A percentile compares a stretch with the other conserved stretches of the same genome.
phyloP scores from a whole-genome alignment of 2,113 vertebrate genomes.

The Lasiurus borealis region DNA sequence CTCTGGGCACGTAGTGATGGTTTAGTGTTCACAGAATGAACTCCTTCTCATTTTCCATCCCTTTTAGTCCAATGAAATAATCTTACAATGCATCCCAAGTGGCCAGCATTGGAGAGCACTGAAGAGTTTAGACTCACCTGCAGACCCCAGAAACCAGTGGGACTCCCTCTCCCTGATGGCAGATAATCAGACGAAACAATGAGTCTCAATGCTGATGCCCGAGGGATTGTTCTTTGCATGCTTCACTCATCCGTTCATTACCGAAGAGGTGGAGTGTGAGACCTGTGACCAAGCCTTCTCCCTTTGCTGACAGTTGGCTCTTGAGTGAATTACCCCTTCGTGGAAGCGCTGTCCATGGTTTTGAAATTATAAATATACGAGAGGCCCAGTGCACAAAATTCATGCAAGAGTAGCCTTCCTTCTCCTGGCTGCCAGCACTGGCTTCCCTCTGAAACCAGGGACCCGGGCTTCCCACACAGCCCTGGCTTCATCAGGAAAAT shows the following conservation, averaged over 20 bases:
- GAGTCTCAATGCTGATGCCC: not conserved
- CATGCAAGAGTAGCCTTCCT: too few relatives aligned
- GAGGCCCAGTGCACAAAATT: too few relatives aligned
- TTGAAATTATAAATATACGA: not conserved
- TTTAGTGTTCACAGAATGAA: not conserved
- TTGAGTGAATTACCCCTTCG: not conserved
- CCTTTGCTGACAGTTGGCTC: not conserved
- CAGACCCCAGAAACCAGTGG: not conserved
- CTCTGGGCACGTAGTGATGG: not conserved
- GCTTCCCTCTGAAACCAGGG: too few relatives aligned
- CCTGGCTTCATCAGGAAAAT: too few relatives aligned
- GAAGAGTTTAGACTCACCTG: not conserved
- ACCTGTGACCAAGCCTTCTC: not conserved
- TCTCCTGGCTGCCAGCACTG: too few relatives aligned
- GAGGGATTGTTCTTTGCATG: not conserved
- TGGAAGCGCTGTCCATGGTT: not conserved
- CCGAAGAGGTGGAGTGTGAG: not conserved
- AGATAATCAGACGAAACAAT: not conserved
- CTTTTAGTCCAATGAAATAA: constrained; percentile 14
- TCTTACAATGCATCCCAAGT: not conserved
- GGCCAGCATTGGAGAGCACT: not conserved
- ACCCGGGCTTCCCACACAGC: too few relatives aligned
- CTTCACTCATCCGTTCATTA: not conserved
- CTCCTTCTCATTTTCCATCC: not conserved
- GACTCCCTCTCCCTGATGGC: not conserved